Conservation (phyloP, 2,888 invertebrate genomes). For the Euclidia mi region DNA sequence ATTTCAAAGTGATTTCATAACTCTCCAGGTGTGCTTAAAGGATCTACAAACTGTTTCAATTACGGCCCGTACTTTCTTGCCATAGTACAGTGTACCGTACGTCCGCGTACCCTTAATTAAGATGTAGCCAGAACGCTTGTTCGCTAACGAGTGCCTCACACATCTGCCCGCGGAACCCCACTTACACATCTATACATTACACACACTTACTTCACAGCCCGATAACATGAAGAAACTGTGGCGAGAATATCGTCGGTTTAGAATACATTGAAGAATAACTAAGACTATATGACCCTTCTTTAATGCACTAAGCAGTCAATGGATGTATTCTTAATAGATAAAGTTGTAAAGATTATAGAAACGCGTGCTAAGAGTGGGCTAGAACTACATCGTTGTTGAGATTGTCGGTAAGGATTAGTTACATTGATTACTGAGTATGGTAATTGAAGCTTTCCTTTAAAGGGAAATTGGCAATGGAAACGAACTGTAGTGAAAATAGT, state of each 20-base stretch:
- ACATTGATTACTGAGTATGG: too few species aligned
- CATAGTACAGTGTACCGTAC: slow-evolving; percentile 49
- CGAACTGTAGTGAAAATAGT: too few species aligned
- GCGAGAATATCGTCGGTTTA: not conserved
- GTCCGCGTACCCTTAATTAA: slow-evolving; percentile 77
- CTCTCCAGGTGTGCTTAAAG: too few species aligned
- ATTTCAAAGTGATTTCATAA: too few species aligned
- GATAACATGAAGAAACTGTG: not conserved
- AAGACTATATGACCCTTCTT: not conserved
- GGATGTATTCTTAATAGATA: too few species aligned
- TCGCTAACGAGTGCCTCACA: slow-evolving; percentile 84
- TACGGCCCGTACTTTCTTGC: slow-evolving; percentile 45
- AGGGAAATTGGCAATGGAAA: slow-evolving; percentile 3
- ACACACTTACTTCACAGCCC: slow-evolving; percentile 6
- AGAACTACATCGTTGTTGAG: too few species aligned
- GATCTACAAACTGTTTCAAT: not conserved
- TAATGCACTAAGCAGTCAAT: too few species aligned
- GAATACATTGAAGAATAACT: slow-evolving; percentile 6
- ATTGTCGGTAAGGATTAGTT: too few species aligned
- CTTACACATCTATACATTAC: slow-evolving; percentile 28
- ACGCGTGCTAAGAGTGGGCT: too few species aligned
- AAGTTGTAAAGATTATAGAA: too few species aligned
- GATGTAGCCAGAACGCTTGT: slow-evolving; percentile 87
- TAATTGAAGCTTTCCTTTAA: not conserved
- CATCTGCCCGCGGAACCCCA: slow-evolving; percentile 67